phyloP scores from a whole-genome alignment of 2,113 vertebrate species.

The Bujurquina vittata region DNA sequence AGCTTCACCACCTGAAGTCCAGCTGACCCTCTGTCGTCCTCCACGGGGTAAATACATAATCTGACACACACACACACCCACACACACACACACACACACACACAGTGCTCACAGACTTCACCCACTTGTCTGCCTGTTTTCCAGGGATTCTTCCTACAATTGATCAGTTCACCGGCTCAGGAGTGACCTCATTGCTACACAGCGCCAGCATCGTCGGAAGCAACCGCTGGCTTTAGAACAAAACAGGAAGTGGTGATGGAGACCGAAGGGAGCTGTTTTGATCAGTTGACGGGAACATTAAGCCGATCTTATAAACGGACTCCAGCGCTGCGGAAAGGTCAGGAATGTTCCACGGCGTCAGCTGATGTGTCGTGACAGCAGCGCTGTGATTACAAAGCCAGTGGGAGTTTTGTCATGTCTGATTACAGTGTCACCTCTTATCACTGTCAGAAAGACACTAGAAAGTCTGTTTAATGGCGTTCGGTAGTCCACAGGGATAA shows the following conservation, averaged over 20 bases:
- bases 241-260: background rate
- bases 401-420: background rate
- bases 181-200: constrained; percentile 25
- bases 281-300: background rate
- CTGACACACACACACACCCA: background rate
- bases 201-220: background rate
- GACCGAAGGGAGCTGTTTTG: background rate
- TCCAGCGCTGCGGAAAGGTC: constrained; percentile 39
- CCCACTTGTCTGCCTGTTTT: background rate
- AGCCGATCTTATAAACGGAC: background rate
- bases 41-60: constrained; percentile 66
- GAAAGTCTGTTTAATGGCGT: background rate
- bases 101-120: background rate
- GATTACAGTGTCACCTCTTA: background rate
- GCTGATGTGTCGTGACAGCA: background rate
- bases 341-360: background rate
- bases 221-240: background rate
- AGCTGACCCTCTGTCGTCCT: constrained; percentile 84
- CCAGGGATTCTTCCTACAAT: constrained; percentile 72
- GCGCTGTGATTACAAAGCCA: background rate
- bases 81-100: background rate
- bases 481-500: constrained; percentile 3
- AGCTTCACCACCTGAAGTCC: constrained; percentile 82
- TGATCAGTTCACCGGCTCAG: constrained; percentile 70
- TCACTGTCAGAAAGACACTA: background rate